Base-by-base conservation (phyloP, 1,140 invertebrate genomes). In the Agrilus planipennis region DNA sequence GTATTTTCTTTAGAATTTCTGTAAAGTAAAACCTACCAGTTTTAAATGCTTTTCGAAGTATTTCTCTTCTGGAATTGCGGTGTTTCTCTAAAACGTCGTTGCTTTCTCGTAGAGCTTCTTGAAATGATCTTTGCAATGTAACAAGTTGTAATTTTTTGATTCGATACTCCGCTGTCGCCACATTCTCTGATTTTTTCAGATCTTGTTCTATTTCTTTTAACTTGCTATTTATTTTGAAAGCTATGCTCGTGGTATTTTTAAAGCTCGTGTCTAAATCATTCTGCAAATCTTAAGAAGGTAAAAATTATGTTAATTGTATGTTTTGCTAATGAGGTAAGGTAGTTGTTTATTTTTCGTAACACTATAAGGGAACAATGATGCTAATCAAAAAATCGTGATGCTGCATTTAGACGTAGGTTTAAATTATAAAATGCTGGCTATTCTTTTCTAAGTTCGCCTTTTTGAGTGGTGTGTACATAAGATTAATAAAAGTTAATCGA, bases 141-240 rank as follows among this genome's bases (percentile, higher is more conserved):
- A 42, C 52, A 18, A 47, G 54, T 41, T 58, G 56, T 11, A 57
- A 51, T 2, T 38, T 42, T 48, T 57, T 54, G 25, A 57, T 57
- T 43, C 51, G 41, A 11, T 42, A 46, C 39, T 53, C 49, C 0
- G 54, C 47, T 5, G 18, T 23, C 4, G 49, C 41, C 22, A 41
- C 37, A 1, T 16, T 32, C 31, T 49, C 42, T 3, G 38, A 39
- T 10, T 39, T 36, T 23, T 45, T 39, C 6, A 52, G n/a, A 35
- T 56, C 47, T 14, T 39, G 41, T 22, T 53, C 52, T 16, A 55
- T 39, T 39, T 47, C 44, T 42, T 54, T 55, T 18, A 58, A 22
- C 41, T 49, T 54, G 15, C 15, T 19, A 16, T 43, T 45, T 11
- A 54, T 44, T 45, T 48, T 39, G 4, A 45, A 39, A 2, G 38